Evolutionary conservation across 2,797 vertebrate genomes (phyloP), one percentile per base, ranked within the genome.

Genomic region (Aplochiton taeniatus): DNA sequence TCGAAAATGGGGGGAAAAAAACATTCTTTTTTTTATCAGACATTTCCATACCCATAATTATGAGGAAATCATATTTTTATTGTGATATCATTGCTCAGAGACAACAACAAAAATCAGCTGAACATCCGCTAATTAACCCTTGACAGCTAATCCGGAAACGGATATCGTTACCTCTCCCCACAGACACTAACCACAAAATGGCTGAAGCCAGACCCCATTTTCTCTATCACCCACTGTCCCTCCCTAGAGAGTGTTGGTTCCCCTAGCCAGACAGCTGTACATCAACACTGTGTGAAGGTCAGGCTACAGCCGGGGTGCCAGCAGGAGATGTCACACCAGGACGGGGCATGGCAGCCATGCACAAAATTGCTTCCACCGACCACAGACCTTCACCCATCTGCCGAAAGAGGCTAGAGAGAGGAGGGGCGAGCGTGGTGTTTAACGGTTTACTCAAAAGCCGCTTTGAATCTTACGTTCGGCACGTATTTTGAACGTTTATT

Each of bases 351-450:
- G 90, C 90, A 92, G 83, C 88, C 91, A 92, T 92, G 91, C 91
- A 90, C 90, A 93, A 92, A 93, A 93, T 92, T 92, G 90, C 91
- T 84, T 91, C 87, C 90, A 88, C 91, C 91, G 88, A 90, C 91
- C 92, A 89, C 91, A 93, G 90, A 86, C 88, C 85, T 87, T 80
- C 85, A 79, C 61, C 92, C 92, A 93, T 93, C 91, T 93, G 91
- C 85, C 81, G 81, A 78, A 80, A 87, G 60, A 77, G 78, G 86
- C 86, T 85, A 60, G 59, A 63, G 64, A 59, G 55, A 50, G 57
- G 44, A 46, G 50, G 11, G 42, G 43, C n/a, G 17, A 14, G 42
- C 18, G 45, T 42, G 12, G 10, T 53, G 49, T 41, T 60, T 49
- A 14, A 59, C 3, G 6, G 31, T 31, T n/a, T n/a, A n/a, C n/a